Evolutionary conservation across 2,888 invertebrate genomes (phyloP).

Genomic region (Drosophila mimetica): DNA sequence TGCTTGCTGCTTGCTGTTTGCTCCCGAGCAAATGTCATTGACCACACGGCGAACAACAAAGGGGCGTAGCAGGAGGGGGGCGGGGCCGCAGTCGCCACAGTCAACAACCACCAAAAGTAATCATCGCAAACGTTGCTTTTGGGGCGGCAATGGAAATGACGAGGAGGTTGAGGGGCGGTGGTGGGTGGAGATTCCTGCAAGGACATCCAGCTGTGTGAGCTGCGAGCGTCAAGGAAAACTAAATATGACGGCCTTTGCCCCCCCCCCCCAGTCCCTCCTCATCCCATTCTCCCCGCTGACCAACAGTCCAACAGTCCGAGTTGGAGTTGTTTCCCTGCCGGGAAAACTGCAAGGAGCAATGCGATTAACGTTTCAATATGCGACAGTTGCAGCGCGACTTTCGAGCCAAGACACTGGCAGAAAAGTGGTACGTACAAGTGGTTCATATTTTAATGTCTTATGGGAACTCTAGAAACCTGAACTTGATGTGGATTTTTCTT

Average conservation of each 20-base stretch:
- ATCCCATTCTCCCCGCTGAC: slow-evolving; percentile 2
- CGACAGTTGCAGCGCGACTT: slow-evolving; percentile 72
- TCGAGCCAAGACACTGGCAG: slow-evolving; percentile 21
- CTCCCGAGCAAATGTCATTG: slow-evolving; percentile 70
- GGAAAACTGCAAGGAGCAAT: slow-evolving; percentile 55
- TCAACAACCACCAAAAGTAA: slow-evolving; percentile 75
- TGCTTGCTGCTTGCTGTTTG: slow-evolving; percentile 25
- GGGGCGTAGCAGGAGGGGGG: slow-evolving; percentile 59
- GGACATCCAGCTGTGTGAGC: slow-evolving; percentile 50
- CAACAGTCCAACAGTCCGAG: slow-evolving; percentile 21
- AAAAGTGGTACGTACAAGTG: no score
- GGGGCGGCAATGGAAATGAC: slow-evolving; percentile 29
- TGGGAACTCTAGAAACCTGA: no score
- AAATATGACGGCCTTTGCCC: slow-evolving; percentile 48
- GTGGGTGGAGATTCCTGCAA: slow-evolving; percentile 1
- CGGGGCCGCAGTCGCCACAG: slow-evolving; percentile 37
- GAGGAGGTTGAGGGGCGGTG: neutral
- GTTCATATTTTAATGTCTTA: no score
- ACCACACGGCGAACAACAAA: slow-evolving; percentile 71
- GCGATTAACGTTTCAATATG: slow-evolving; percentile 78
- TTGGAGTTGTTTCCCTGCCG: slow-evolving; percentile 36
- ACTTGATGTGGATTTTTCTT: no score
- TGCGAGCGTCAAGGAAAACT: slow-evolving; percentile 47
- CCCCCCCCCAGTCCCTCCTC: neutral
- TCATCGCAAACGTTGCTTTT: slow-evolving; percentile 69